Evolutionary conservation across 2,888 invertebrate species (phyloP), one percentile per base, ranked within the genome.

Genomic region (Drosophila meridiana): DNA sequence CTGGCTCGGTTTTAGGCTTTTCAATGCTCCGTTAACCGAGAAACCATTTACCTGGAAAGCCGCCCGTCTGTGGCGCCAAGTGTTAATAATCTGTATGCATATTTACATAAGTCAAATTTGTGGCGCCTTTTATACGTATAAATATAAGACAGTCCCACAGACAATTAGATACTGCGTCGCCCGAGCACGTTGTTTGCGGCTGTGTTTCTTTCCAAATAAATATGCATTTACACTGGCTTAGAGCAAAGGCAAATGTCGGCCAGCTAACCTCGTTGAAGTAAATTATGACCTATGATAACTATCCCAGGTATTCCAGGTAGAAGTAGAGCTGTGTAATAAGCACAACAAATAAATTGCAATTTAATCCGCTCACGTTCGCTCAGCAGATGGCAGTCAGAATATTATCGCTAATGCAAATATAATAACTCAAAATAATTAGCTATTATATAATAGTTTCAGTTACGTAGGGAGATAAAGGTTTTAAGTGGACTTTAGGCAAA

Each of bases 41-140:
- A 63, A 67, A 52, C 67, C 68, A 14, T 34, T 58, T 58, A 45
- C 61, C 36, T 42, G 68, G 63, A 68, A 48, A 30, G 8, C n/a
- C 53, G 56, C 48, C 47, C 30, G 59, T 36, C 58, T 58, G 65
- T 32, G 47, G 14, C 47, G 47, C 65, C 52, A 56, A 65, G 71
- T 78, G 78, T 78, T 82, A 78, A 81, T 79, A 66, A 82, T 83
- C 66, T 70, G 69, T 59, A 57, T 60, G 63, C 64, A 73, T 66
- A 74, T 73, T 69, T 52, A 48, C 58, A 69, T 76, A 74, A 83
- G 68, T 74, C 38, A 63, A 73, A 73, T 73, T 69, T 78, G 58
- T 59, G 57, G 59, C 59, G 73, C 66, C 68, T 64, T 58, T 69
- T 28, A 0, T 11, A 11, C 45, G 20, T 20, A 66, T 50, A 28